Conservation (phyloP, 2,888 invertebrate genomes). For the Drosophila algonquin region DNA sequence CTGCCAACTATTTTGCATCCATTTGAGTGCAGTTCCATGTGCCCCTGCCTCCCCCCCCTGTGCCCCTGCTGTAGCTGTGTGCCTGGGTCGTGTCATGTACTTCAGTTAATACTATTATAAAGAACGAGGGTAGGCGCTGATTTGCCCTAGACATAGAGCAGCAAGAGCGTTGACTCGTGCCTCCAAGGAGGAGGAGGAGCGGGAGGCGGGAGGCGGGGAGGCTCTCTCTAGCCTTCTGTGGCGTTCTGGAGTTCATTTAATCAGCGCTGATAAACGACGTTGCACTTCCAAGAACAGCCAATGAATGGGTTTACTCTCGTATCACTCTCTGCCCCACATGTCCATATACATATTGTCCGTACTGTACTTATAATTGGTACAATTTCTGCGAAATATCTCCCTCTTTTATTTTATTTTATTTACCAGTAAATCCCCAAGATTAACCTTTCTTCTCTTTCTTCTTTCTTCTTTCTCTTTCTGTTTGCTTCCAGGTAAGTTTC, state of each 20-base stretch:
- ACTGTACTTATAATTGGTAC: too few relatives aligned
- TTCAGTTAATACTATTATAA: constrained; percentile 73
- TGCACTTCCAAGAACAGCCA: not conserved
- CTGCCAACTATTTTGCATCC: constrained; percentile 79
- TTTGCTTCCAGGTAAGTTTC: constrained; percentile 67
- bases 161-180: constrained; percentile 39
- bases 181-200: not conserved
- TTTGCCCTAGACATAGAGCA: constrained; percentile 36
- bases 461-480: not conserved
- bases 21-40: constrained; percentile 36
- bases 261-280: not conserved
- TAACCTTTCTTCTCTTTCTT: constrained; percentile 37
- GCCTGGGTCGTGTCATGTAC: constrained; percentile 34
- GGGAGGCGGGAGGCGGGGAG: not conserved
- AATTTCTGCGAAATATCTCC: not conserved
- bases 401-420: too few relatives aligned
- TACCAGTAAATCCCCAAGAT: not conserved
- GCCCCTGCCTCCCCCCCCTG: not conserved
- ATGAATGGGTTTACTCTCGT: not conserved
- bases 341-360: too few relatives aligned
- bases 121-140: constrained; percentile 67
- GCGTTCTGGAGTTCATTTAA: not conserved
- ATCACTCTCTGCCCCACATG: too few relatives aligned
- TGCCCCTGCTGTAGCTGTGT: constrained; percentile 38
- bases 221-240: not conserved